Conservation (phyloP, 2,888 invertebrate genomes). For the Seladonia tumulorum region DNA sequence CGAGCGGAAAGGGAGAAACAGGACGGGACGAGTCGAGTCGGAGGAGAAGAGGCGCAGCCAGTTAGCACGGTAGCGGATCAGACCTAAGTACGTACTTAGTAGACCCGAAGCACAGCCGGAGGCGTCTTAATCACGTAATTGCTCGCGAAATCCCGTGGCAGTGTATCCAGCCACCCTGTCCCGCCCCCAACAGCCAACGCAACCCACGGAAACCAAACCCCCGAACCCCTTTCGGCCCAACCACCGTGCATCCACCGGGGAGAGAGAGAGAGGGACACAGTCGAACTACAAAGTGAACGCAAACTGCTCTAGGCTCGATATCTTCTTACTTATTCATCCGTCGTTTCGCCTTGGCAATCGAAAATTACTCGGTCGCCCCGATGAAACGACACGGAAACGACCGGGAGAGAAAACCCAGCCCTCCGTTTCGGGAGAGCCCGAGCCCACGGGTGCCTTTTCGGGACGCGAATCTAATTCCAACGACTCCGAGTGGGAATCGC, state of each 20-base stretch:
- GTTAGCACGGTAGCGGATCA: slow-evolving; percentile 78
- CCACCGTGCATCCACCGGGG: slow-evolving; percentile 50
- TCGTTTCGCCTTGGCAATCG: slow-evolving; percentile 78
- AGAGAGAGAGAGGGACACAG: slow-evolving; percentile 34
- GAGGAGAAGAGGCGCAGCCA: slow-evolving; percentile 59
- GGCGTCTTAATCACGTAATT: slow-evolving; percentile 83
- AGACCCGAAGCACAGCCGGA: slow-evolving; percentile 79
- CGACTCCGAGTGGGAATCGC: background rate
- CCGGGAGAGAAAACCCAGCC: background rate
- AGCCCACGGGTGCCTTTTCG: slow-evolving; percentile 59
- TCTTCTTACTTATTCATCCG: slow-evolving; percentile 83
- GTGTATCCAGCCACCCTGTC: slow-evolving; percentile 56
- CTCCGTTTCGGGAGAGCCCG: background rate
- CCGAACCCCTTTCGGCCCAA: slow-evolving; percentile 41
- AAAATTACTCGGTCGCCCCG: slow-evolving; percentile 70
- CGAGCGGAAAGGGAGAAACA: slow-evolving; percentile 32
- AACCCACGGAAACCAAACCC: slow-evolving; percentile 28
- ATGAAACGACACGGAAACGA: slow-evolving; percentile 33
- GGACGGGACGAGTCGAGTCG: slow-evolving; percentile 8
- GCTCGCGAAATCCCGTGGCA: slow-evolving; percentile 81
- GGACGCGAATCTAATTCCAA: slow-evolving; percentile 63
- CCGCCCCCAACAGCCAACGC: background rate
- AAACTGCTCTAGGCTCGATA: slow-evolving; percentile 81
- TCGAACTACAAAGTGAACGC: slow-evolving; percentile 79
- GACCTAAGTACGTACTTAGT: slow-evolving; percentile 83